phyloP scores from a whole-genome alignment of 2,888 invertebrate genomes.

The Bombyx huttoni region DNA sequence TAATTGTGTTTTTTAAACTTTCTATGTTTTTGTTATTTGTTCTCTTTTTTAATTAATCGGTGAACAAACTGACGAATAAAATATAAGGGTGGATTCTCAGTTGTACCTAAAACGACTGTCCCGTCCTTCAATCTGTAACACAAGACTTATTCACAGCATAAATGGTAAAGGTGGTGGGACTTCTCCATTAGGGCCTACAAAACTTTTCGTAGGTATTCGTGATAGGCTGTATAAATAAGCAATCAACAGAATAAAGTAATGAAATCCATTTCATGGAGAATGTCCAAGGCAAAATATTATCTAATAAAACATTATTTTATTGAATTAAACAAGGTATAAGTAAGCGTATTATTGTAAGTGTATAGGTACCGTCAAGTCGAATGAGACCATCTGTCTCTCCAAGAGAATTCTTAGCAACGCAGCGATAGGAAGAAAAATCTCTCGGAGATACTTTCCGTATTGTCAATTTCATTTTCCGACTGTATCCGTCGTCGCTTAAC shows the following conservation, averaged over 20 bases:
- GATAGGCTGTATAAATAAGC: too few relatives aligned
- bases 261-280: neutral
- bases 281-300: neutral
- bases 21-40: too few relatives aligned
- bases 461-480: conserved; percentile 92
- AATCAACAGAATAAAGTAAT: too few relatives aligned
- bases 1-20: too few relatives aligned
- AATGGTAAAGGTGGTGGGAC: too few relatives aligned
- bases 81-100: neutral
- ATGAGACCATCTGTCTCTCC: conserved; percentile 93
- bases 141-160: too few relatives aligned
- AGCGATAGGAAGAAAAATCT: conserved; percentile 91
- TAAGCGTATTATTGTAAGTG: neutral
- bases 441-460: conserved; percentile 83
- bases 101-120: too few relatives aligned
- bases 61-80: neutral
- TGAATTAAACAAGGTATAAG: neutral
- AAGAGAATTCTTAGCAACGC: conserved; percentile 92
- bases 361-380: conserved; percentile 83
- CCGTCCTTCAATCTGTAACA: too few relatives aligned
- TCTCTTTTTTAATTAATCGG: too few relatives aligned
- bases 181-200: too few relatives aligned
- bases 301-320: neutral
- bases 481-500: conserved; percentile 88
- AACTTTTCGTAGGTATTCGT: too few relatives aligned